Evolutionary conservation across 2,797 vertebrate genomes (phyloP).

Genomic region (Remorina albescens): DNA sequence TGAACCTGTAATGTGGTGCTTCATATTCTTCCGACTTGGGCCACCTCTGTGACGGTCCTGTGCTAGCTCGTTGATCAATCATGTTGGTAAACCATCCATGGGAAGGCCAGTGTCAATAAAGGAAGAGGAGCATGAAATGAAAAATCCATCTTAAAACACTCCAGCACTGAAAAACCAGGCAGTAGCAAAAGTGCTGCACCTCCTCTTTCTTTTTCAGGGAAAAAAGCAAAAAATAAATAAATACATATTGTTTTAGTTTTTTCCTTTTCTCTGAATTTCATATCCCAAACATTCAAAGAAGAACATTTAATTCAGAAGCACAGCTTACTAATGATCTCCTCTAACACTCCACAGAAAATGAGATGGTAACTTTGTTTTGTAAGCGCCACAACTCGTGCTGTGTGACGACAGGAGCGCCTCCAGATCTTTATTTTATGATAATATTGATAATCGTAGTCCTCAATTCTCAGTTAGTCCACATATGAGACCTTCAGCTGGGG

Average conservation of each 20-base stretch:
- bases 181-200: slow-evolving; percentile 1
- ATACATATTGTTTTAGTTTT: too few relatives aligned
- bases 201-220: slow-evolving; percentile 10
- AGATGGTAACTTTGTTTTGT: neutral
- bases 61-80: slow-evolving; percentile 63
- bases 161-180: neutral
- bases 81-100: slow-evolving; percentile 48
- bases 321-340: neutral
- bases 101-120: slow-evolving; percentile 49
- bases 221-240: too few relatives aligned
- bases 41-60: slow-evolving; percentile 31
- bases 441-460: slow-evolving; percentile 12
- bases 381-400: neutral
- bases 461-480: neutral
- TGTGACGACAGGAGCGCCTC: neutral
- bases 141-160: slow-evolving; percentile 44
- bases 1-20: slow-evolving; percentile 60
- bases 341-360: neutral
- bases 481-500: neutral
- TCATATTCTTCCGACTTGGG: slow-evolving; percentile 47
- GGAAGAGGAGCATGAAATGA: slow-evolving; percentile 57
- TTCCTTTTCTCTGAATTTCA: neutral
- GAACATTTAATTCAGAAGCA: neutral
- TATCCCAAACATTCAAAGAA: neutral
- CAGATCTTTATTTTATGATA: slow-evolving; percentile 7